These are phyloP conservation scores for Zeugodacus cucurbitae DNA, from an alignment of 1,140 invertebrate genomes.

Conservation along the genomic window DNA sequence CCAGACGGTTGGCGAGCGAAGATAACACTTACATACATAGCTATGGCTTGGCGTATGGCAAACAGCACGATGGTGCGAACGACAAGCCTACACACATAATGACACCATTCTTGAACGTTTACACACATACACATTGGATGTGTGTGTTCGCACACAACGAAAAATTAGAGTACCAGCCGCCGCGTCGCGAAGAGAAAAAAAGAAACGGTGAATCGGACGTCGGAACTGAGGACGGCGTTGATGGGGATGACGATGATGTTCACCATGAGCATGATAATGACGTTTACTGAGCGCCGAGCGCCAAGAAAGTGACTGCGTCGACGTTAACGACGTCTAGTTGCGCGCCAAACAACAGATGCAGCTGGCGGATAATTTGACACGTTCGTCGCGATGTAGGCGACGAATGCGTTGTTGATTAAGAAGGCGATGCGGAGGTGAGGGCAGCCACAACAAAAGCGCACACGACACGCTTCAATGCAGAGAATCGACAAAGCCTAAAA, in stretches of 20 bases:
- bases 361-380: conserved; percentile 36
- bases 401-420: background rate
- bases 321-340: background rate
- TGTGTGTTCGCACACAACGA: background rate
- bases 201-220: conserved; percentile 16
- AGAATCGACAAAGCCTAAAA: background rate
- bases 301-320: background rate
- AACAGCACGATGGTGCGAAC: conserved; percentile 6
- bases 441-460: background rate
- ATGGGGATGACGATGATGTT: background rate
- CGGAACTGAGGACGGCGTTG: background rate
- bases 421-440: background rate
- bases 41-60: background rate
- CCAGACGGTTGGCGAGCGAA: background rate
- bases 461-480: background rate
- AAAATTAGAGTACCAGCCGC: conserved; percentile 1
- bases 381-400: conserved; percentile 3
- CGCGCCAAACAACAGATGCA: conserved; percentile 38
- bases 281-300: background rate
- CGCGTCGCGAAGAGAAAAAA: conserved; percentile 9
- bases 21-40: background rate
- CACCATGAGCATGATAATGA: background rate
- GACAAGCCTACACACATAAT: background rate
- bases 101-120: background rate
- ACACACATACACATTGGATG: background rate